Conservation (phyloP, 2,888 invertebrate species). For the Cantharis nigra region DNA sequence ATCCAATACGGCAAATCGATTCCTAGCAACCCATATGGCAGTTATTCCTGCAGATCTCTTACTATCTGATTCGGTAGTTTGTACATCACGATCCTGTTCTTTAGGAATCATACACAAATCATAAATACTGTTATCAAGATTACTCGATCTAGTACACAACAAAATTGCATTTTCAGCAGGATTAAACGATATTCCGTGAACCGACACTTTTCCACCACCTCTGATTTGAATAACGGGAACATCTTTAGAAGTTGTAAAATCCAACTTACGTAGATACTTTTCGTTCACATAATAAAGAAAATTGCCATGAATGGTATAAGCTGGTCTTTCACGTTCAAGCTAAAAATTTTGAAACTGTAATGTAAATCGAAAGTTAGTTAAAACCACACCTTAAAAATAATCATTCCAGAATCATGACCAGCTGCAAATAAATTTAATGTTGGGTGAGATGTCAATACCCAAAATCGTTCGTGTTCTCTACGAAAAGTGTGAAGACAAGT, state of each 20-base stretch:
- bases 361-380: background rate
- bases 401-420: slow-evolving; percentile 98
- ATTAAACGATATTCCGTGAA: slow-evolving; percentile 93
- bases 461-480: slow-evolving; percentile 95
- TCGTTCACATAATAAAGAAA: slow-evolving; percentile 96
- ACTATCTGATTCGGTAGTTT: slow-evolving; percentile 65
- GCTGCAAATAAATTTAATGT: slow-evolving; percentile 96
- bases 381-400: slow-evolving; percentile 70
- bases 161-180: slow-evolving; percentile 96
- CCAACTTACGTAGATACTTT: slow-evolving; percentile 84
- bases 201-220: slow-evolving; percentile 75
- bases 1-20: slow-evolving; percentile 96
- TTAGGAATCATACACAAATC: slow-evolving; percentile 91
- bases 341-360: slow-evolving; percentile 54
- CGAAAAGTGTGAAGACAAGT: slow-evolving; percentile 91
- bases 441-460: slow-evolving; percentile 96
- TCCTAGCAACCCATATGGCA: slow-evolving; percentile 96
- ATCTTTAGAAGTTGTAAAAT: slow-evolving; percentile 93
- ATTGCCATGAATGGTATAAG: slow-evolving; percentile 92
- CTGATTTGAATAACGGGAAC: slow-evolving; percentile 90
- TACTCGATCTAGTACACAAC: slow-evolving; percentile 79
- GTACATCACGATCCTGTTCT: slow-evolving; percentile 59
- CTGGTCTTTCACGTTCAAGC: slow-evolving; percentile 93
- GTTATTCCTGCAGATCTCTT: slow-evolving; percentile 88
- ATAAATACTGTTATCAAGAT: slow-evolving; percentile 88